Evolutionary conservation across 2,888 invertebrate species (phyloP), one percentile per base, ranked within the genome.

Genomic region (Fragum fragum): DNA sequence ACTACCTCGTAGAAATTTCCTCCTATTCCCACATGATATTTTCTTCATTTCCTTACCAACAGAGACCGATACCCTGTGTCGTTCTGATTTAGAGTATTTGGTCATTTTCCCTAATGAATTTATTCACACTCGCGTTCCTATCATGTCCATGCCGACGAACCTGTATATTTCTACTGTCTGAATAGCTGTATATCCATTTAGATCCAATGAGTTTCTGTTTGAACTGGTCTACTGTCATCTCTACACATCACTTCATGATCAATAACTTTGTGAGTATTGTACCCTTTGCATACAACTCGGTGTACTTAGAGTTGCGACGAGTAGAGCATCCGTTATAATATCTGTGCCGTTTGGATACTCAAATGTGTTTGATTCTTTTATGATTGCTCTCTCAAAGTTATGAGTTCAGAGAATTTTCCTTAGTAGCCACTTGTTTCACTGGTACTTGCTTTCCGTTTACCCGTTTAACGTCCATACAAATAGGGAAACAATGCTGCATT

Each of bases 91-190:
- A 9, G 3, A 6, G 32, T 36, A 9, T 36, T 3, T 3, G 32
- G 32, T 36, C 32, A 9, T 36, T 36, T 36, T 36, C 32, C 9
- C 32, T 36, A 9, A 36, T 36, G n/a, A 73, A 82, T 39, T 79
- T 79, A 42, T 79, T 72, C 3, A 82, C 73, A 14, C 66, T 70
- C 0, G 75, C 26, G 70, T 79, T 83, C 42, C 76, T 57, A 36
- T 79, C 76, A 71, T 83, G 83, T n/a, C 73, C 83, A 52, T 83
- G 79, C 1, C 73, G 21, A 18, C 72, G 59, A 16, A 83, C 68
- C 9, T 47, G 21, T 7, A 74, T 42, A 26, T 72, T 47, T n/a
- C 39, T 32, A 1, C 28, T 69, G 18, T 83, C 80, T 68, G 75
- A 80, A 18, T 36, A 36, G 9, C 32, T 36, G 9, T 36, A 36